Evolutionary conservation across 2,113 vertebrate genomes (phyloP).

Genomic region (Fregata magnificens): DNA sequence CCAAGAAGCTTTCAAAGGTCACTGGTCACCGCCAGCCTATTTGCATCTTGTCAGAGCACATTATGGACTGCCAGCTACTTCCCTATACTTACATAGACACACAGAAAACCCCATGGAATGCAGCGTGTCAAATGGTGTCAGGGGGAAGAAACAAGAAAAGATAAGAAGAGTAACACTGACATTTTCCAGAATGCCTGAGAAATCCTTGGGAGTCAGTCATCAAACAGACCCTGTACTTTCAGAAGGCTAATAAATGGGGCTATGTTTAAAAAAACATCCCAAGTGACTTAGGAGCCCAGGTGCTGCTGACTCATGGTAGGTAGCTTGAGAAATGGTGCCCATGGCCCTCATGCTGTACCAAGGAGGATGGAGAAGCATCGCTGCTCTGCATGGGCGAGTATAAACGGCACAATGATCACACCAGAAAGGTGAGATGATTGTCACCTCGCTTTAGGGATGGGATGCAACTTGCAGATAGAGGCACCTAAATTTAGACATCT

Average conservation of each 20-base stretch:
- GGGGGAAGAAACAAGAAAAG: not conserved
- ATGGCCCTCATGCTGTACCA: not conserved
- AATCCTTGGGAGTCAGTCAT: not conserved
- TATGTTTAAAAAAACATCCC: not conserved
- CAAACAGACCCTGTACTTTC: not conserved
- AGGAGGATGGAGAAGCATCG: not conserved
- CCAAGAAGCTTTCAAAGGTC: not conserved
- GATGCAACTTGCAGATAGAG: not conserved
- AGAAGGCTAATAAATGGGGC: not conserved
- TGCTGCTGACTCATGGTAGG: not conserved
- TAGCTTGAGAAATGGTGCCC: not conserved
- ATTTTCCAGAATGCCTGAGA: not conserved
- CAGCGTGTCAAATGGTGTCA: not conserved
- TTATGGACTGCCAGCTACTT: not conserved
- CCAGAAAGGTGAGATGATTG: not conserved
- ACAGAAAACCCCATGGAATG: not conserved
- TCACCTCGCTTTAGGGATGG: not conserved
- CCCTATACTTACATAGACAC: not conserved
- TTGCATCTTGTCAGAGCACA: conserved; percentile 9
- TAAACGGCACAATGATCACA: not conserved
- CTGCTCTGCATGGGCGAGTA: not conserved
- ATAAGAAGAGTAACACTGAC: not conserved
- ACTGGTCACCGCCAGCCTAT: not conserved
- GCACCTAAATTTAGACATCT: not conserved
- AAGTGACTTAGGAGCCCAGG: not conserved